phyloP scores from a whole-genome alignment of 2,113 vertebrate species.

The Collichthys lucidus region DNA sequence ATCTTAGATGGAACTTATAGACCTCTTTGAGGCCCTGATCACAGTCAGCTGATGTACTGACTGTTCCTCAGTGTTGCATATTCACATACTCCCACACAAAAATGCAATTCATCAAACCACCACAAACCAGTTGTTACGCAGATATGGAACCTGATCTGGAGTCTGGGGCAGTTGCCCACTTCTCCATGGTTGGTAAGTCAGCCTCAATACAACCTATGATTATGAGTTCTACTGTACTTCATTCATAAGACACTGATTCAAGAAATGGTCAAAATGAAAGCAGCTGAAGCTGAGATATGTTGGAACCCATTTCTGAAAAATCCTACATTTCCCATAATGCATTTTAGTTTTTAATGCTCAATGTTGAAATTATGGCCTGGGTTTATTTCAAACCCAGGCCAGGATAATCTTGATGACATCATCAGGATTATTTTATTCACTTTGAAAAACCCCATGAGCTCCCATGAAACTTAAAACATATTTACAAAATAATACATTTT shows the following conservation, averaged over 20 bases:
- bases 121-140: background rate
- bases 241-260: background rate
- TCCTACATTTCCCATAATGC: background rate
- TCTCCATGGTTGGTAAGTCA: background rate
- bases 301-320: background rate
- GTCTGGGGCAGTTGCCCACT: background rate
- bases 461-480: background rate
- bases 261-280: background rate
- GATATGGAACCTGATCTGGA: background rate
- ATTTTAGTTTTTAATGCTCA: background rate
- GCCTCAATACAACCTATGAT: background rate
- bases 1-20: background rate
- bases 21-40: background rate
- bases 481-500: background rate
- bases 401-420: background rate
- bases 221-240: background rate
- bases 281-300: background rate
- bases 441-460: too few relatives aligned
- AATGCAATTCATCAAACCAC: background rate
- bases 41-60: background rate
- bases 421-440: background rate
- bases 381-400: background rate
- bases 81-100: background rate
- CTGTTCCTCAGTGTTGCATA: background rate
- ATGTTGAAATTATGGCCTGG: background rate